A percentile compares a stretch with the other conserved stretches of the same genome.
Evolutionary conservation across 2,113 vertebrate genomes (phyloP).

Genomic region (Aldabrachelys gigantea): DNA sequence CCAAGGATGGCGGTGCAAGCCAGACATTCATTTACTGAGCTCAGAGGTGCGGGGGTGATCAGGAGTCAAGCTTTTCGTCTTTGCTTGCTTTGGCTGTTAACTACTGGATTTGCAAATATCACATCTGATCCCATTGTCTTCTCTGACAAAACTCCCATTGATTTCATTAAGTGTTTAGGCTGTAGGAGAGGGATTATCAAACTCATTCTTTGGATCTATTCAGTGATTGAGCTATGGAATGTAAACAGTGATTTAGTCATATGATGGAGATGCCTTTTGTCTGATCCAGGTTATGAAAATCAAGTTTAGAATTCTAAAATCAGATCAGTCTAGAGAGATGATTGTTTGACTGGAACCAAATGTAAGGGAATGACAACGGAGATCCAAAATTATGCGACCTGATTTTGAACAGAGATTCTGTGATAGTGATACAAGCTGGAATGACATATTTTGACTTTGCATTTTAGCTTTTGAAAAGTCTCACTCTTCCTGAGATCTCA

Average conservation of each 20-base stretch:
- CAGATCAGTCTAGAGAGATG: not conserved
- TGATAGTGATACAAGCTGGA: not conserved
- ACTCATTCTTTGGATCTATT: constrained; percentile 49
- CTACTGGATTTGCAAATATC: constrained; percentile 53
- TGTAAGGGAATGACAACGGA: not conserved
- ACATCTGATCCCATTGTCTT: constrained; percentile 17
- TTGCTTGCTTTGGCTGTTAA: constrained; percentile 40
- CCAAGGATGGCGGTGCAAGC: not conserved
- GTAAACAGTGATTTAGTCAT: constrained; percentile 46
- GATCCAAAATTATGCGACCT: not conserved
- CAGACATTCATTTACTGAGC: not conserved
- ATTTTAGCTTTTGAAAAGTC: not conserved
- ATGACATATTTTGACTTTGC: not conserved
- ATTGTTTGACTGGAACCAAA: constrained; percentile 17
- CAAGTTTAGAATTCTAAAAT: constrained; percentile 27
- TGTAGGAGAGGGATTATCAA: constrained; percentile 40
- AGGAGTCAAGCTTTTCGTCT: not conserved
- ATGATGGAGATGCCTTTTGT: not conserved
- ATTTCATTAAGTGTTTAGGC: constrained; percentile 54
- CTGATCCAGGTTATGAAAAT: not conserved
- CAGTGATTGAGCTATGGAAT: constrained; percentile 10
- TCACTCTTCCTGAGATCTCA: not conserved
- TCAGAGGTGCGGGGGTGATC: not conserved
- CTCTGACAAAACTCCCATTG: constrained; percentile 45
- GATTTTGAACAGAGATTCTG: not conserved